These are phyloP conservation scores for Scolopax rusticola DNA, from an alignment of 2,797 vertebrate species.

Conservation along the genomic window DNA sequence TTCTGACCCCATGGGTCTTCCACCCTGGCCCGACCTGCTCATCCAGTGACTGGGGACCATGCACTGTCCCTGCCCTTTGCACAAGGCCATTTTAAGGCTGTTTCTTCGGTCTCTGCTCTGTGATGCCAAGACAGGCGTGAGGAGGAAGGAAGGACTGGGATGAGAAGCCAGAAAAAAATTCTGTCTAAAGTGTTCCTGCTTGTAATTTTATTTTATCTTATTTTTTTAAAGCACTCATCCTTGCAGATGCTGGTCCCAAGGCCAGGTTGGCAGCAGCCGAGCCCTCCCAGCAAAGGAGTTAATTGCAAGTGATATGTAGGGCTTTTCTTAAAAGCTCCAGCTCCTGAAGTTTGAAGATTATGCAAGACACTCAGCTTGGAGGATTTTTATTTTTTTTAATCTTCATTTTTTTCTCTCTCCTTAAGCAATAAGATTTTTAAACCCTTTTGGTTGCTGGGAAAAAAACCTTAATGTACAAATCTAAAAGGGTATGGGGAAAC, in stretches of 20 bases:
- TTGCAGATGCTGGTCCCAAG: neutral
- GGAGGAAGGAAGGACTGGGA: neutral
- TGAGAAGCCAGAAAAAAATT: neutral
- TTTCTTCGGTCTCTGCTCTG: neutral
- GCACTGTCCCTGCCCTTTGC: neutral
- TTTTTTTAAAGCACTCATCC: neutral
- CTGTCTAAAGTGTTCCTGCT: neutral
- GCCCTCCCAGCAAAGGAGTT: neutral
- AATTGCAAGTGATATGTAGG: neutral
- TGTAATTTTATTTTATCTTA: neutral
- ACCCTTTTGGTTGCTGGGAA: neutral
- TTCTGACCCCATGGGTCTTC: fast-evolving
- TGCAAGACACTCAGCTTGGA: constrained; percentile 54
- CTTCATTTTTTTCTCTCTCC: neutral
- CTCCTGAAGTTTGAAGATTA: constrained; percentile 58
- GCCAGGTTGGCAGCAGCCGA: neutral
- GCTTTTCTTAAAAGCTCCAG: constrained; percentile 47
- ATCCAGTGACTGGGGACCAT: neutral
- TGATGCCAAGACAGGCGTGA: fast-evolving
- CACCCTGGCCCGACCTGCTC: neutral
- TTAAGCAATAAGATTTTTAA: constrained; percentile 47
- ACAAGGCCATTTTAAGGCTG: fast-evolving
- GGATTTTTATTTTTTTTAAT: constrained; percentile 4
- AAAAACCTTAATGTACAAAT: neutral
- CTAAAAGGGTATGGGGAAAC: neutral